phyloP scores from a whole-genome alignment of 1,140 invertebrate genomes.

The Cherax destructor region DNA sequence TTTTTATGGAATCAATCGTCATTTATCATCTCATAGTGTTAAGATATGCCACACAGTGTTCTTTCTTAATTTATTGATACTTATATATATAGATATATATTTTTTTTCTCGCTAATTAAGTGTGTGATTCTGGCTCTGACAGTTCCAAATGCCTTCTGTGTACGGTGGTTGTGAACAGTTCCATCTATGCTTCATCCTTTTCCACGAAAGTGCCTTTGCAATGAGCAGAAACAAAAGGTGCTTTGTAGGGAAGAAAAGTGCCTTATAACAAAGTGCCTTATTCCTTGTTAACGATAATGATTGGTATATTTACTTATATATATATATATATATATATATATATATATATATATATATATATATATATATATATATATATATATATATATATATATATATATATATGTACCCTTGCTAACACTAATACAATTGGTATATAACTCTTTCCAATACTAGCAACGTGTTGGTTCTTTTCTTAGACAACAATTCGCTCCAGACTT shows the following conservation, averaged over 20 bases:
- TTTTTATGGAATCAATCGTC: not conserved
- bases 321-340: not conserved
- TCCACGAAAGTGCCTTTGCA: not conserved
- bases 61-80: no score
- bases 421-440: not conserved
- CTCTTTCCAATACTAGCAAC: no score
- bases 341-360: conserved; percentile 22
- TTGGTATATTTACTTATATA: not conserved
- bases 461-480: no score
- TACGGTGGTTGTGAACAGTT: no score
- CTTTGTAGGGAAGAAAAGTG: not conserved
- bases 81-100: not conserved
- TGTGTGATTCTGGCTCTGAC: not conserved
- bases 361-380: conserved; percentile 22
- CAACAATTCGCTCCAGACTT: no score
- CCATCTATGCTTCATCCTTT: not conserved
- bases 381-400: conserved; percentile 22
- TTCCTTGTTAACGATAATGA: no score
- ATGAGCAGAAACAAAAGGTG: not conserved
- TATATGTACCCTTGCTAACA: not conserved
- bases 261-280: not conserved
- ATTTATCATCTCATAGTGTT: not conserved
- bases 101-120: not conserved
- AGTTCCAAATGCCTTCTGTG: no score
- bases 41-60: not conserved